Conservation (phyloP, 2,888 invertebrate species). For the Agrenia bidenticulata region DNA sequence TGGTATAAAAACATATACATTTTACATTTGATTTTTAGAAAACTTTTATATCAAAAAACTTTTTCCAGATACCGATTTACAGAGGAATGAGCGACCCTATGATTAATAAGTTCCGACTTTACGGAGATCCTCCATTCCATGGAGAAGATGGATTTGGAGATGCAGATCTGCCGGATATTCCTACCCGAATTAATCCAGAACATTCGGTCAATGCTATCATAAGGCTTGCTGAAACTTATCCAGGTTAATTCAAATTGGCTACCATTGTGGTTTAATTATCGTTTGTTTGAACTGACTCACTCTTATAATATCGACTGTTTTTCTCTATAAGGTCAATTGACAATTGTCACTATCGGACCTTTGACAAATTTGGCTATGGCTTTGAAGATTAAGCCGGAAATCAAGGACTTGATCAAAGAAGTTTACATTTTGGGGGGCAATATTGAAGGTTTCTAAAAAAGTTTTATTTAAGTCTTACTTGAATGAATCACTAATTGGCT, state of each 20-base stretch:
- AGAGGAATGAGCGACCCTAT: slow-evolving; percentile 44
- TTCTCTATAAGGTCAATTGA: slow-evolving; percentile 55
- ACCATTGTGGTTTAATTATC: neutral
- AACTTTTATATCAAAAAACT: slow-evolving; percentile 55
- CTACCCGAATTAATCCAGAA: slow-evolving; percentile 50
- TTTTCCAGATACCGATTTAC: slow-evolving; percentile 42
- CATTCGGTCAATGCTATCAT: slow-evolving; percentile 53
- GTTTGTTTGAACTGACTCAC: neutral
- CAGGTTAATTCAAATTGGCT: slow-evolving; percentile 33
- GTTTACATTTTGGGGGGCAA: slow-evolving; percentile 58
- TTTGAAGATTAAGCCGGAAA: slow-evolving; percentile 55
- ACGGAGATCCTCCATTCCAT: slow-evolving; percentile 54
- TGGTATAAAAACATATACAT: slow-evolving; percentile 18
- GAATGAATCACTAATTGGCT: neutral
- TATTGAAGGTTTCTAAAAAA: slow-evolving; percentile 23
- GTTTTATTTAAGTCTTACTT: neutral
- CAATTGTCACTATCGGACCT: slow-evolving; percentile 56
- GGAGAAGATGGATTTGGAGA: slow-evolving; percentile 55
- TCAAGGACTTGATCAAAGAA: slow-evolving; percentile 55
- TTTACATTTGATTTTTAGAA: neutral
- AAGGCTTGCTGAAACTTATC: slow-evolving; percentile 48
- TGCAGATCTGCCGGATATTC: slow-evolving; percentile 45
- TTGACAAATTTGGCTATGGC: slow-evolving; percentile 58
- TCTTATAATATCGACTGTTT: neutral
- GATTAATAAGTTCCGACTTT: slow-evolving; percentile 41